Evolutionary conservation across 2,888 invertebrate species (phyloP).

Genomic region (Drosophila meridionalis): DNA sequence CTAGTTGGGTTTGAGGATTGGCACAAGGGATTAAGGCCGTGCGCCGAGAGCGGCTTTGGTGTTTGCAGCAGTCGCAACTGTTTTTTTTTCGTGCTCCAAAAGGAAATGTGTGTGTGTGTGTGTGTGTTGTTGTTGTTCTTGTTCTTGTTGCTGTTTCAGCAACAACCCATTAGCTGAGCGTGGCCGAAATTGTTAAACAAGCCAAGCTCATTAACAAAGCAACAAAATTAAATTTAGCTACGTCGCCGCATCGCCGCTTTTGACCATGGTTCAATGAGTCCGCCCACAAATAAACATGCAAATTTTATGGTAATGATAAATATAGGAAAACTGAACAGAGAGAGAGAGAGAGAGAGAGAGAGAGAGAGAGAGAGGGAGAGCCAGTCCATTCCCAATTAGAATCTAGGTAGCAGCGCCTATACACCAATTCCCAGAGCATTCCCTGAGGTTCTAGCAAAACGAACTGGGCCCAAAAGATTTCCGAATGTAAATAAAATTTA

Average conservation of each 20-base stretch:
- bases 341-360: neutral
- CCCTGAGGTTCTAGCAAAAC: neutral
- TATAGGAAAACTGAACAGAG: constrained; percentile 42
- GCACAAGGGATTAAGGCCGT: constrained; percentile 2
- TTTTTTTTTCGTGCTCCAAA: neutral
- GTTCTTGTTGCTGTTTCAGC: neutral
- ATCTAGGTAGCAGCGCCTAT: constrained; percentile 13
- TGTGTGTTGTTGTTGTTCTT: neutral
- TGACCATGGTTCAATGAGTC: constrained; percentile 45
- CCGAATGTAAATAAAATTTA: constrained; percentile 30
- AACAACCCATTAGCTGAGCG: constrained; percentile 35
- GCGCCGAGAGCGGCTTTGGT: neutral
- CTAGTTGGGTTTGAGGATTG: constrained; percentile 12
- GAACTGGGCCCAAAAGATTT: constrained; percentile 6
- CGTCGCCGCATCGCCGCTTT: constrained; percentile 10
- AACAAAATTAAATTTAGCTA: constrained; percentile 75
- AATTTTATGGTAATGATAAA: constrained; percentile 67
- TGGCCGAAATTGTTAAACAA: constrained; percentile 47
- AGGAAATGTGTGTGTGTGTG: neutral
- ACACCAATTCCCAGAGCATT: neutral
- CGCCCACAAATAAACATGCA: constrained; percentile 64
- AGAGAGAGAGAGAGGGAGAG: neutral
- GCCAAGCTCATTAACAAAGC: constrained; percentile 71
- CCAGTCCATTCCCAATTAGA: neutral
- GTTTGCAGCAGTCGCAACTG: constrained; percentile 20